phyloP scores from a whole-genome alignment of 2,797 vertebrate species.

The Gymnodraco acuticeps region DNA sequence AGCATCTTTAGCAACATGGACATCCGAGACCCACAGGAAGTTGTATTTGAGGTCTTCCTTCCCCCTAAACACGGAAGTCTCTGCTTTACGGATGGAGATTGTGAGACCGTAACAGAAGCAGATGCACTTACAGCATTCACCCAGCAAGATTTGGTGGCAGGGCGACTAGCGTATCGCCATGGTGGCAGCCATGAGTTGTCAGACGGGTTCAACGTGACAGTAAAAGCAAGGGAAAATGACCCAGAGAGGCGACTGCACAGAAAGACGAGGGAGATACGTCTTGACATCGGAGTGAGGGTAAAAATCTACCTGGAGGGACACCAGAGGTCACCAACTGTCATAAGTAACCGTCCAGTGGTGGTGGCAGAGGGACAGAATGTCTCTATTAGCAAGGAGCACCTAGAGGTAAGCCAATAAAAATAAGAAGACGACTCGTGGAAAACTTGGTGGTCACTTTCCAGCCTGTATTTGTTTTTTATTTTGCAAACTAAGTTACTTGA shows the following conservation, averaged over 20 bases:
- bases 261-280: conserved; percentile 64
- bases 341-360: conserved; percentile 82
- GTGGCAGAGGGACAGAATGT: conserved; percentile 90
- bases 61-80: conserved; percentile 87
- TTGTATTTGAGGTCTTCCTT: conserved; percentile 84
- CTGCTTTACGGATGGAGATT: conserved; percentile 73
- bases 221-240: conserved; percentile 74
- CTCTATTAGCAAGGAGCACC: conserved; percentile 84
- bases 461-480: background rate
- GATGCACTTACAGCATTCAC: conserved; percentile 83
- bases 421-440: background rate
- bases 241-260: conserved; percentile 37
- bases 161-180: conserved; percentile 85
- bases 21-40: conserved; percentile 85
- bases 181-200: conserved; percentile 79
- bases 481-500: background rate
- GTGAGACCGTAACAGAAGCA: conserved; percentile 34
- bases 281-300: conserved; percentile 83
- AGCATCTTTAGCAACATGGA: conserved; percentile 91
- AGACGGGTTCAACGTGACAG: conserved; percentile 88
- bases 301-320: conserved; percentile 88
- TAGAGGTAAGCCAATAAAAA: conserved; percentile 81
- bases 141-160: conserved; percentile 84
- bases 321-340: conserved; percentile 79
- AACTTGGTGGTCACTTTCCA: background rate